Evolutionary conservation across 2,888 invertebrate species (phyloP), one percentile per base, ranked within the genome.

Genomic region (Acanthoscelides obtectus): DNA sequence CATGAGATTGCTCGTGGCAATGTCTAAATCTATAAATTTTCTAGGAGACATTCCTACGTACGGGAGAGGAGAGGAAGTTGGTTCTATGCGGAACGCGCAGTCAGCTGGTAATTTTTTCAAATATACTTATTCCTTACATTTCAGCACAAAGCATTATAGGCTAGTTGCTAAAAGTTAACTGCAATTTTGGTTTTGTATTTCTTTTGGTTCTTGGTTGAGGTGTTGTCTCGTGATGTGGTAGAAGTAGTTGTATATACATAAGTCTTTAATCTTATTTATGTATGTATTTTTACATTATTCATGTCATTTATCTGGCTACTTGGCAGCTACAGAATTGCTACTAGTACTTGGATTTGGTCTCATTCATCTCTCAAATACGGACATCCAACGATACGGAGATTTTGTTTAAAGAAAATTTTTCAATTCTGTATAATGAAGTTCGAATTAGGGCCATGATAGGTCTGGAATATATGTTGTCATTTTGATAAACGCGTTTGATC

Each of bases 71-170:
- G 76, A 72, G 70, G 74, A 76, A 66, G 74, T 76, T 72, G 75
- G 75, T 71, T 73, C 75, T 66, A 76, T 76, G 76, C 75, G 76
- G 71, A 76, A 72, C 72, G 76, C 76, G 73, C 75, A 77, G 71
- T 77, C 75, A 75, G 76, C 75, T 75, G 76, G 76, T 76, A 76
- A 77, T 69, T 74, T 27, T 73, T 22, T 63, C 12, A 17, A 67
- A 69, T 71, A 70, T 25, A 20, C 22, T 65, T 20, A n/a, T 70
- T 27, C 66, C 69, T 73, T 73, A 20, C 1, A 45, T 12, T 45
- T 45, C 17, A 45, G 45, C 45, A 45, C 45, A 45, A 12, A 3
- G 45, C 45, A 45, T 6, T 45, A n/a, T 69, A 65, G 69, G 22
- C 22, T 22, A 66, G 69, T 64, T 69, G 65, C 66, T 69, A 6